Evolutionary conservation across 2,113 vertebrate genomes (phyloP), one percentile per base, ranked within the genome.

Genomic region (Mormyrus iriodes): DNA sequence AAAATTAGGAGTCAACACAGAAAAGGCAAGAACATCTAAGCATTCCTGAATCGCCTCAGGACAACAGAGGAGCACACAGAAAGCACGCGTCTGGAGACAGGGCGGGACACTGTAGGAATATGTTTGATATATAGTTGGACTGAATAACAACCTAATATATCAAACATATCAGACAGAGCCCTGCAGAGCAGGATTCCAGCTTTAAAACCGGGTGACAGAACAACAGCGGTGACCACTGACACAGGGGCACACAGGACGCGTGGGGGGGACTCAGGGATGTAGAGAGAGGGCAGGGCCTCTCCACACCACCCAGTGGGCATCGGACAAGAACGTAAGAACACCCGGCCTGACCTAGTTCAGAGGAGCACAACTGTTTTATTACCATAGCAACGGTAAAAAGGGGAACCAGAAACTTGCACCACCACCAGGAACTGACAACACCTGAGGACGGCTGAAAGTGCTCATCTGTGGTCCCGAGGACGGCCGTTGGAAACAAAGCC

Each of bases 91-190:
- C 97, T 96, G 98, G 96, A 98, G 98, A 98, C 96, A 97, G 97
- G 96, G 97, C 98, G 97, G 97, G 97, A 98, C 98, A 98, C 98
- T 98, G 97, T 99, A 99, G 97, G 97, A 99, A 99, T 99, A 99
- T 99, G 98, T 99, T 99, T 99, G 98, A 99, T 99, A 99, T 98
- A 99, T 99, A 99, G 98, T 99, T 99, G 98, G 97, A 97, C 97
- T 97, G 97, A 99, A 98, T 98, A 98, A 99, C 98, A 99, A 99
- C 98, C 98, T 99, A 99, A 99, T 99, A 99, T 99, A 99, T 99
- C 98, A 99, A 99, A 99, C 98, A 99, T 99, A 99, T 99, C 98
- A 99, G 96, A 99, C 98, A 99, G 98, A 98, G 97, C 95, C 97
- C 96, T 97, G 98, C 98, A 99, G 96, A 94, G 95, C 97, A 98